These are phyloP conservation scores for Lepetodrilus schrolli DNA, from an alignment of 2,888 invertebrate species.

Conservation along the genomic window DNA sequence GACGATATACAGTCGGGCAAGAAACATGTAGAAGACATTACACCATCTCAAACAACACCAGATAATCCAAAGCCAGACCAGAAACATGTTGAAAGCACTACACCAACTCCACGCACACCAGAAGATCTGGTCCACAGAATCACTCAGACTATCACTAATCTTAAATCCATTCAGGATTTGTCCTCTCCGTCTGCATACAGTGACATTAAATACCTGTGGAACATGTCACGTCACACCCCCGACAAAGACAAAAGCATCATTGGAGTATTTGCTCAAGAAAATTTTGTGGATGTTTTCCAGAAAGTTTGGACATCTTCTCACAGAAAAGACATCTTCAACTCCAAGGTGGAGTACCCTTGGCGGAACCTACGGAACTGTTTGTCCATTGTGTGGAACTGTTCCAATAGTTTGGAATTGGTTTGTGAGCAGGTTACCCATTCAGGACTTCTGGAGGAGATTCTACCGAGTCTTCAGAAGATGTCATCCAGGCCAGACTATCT, in stretches of 20 bases:
- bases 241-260: constrained; percentile 4
- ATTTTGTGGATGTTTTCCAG: constrained; percentile 11
- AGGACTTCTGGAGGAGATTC: constrained; percentile 30
- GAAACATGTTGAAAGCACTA: too few species aligned
- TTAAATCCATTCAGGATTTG: not conserved
- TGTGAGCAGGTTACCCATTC: constrained; percentile 57
- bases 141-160: not conserved
- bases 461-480: constrained; percentile 27
- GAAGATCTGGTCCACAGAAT: constrained; percentile 9
- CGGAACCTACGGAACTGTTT: constrained; percentile 55
- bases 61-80: too few species aligned
- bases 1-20: too few species aligned
- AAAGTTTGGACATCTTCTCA: constrained; percentile 42
- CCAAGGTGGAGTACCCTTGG: constrained; percentile 42
- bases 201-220: constrained; percentile 27
- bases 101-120: not conserved
- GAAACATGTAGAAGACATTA: too few species aligned
- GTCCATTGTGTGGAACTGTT: constrained; percentile 66
- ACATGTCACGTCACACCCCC: constrained; percentile 9
- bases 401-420: constrained; percentile 58
- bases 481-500: constrained; percentile 29
- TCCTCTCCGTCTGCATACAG: not conserved
- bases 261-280: constrained; percentile 5
- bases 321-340: constrained; percentile 36
- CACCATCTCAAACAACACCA: too few species aligned